phyloP scores from a whole-genome alignment of 2,888 invertebrate species.

The Melanchra persicariae region DNA sequence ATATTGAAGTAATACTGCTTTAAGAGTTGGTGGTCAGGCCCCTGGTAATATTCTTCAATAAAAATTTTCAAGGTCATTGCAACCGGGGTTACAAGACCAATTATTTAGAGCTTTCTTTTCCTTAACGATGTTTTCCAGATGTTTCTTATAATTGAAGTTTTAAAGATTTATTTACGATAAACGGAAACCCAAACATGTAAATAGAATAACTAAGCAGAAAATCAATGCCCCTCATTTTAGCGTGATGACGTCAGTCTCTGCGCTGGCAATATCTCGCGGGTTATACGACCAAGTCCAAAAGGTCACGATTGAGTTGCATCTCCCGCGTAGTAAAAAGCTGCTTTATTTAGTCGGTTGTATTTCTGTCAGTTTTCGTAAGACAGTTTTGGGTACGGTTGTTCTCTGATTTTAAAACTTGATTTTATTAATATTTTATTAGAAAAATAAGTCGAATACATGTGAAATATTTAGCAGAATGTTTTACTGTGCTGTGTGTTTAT shows the following conservation, averaged over 20 bases:
- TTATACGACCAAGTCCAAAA: slow-evolving; percentile 72
- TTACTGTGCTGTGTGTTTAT: slow-evolving; percentile 73
- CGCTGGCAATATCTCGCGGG: slow-evolving; percentile 80
- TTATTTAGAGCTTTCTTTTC: not conserved
- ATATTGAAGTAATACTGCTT: too few relatives aligned
- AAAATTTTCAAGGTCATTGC: slow-evolving; percentile 9
- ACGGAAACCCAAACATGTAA: slow-evolving; percentile 25
- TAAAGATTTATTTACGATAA: slow-evolving; percentile 8
- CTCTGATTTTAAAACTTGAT: slow-evolving; percentile 58
- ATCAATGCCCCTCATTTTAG: slow-evolving; percentile 54
- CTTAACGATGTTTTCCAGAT: not conserved
- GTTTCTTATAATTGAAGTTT: not conserved
- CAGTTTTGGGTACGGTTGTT: slow-evolving; percentile 76
- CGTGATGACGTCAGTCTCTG: slow-evolving; percentile 82
- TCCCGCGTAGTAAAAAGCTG: slow-evolving; percentile 42
- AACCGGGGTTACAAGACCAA: slow-evolving; percentile 31
- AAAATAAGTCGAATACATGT: slow-evolving; percentile 16
- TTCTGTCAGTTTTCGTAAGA: slow-evolving; percentile 77
- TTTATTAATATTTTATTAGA: slow-evolving; percentile 45
- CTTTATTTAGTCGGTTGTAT: slow-evolving; percentile 65
- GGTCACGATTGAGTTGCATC: slow-evolving; percentile 43
- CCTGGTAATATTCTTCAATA: not conserved
- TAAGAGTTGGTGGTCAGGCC: too few relatives aligned
- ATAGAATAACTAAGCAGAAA: slow-evolving; percentile 34
- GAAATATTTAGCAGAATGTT: slow-evolving; percentile 37